phyloP scores from a whole-genome alignment of 2,888 invertebrate species.

The Iselma pallidipennis region DNA sequence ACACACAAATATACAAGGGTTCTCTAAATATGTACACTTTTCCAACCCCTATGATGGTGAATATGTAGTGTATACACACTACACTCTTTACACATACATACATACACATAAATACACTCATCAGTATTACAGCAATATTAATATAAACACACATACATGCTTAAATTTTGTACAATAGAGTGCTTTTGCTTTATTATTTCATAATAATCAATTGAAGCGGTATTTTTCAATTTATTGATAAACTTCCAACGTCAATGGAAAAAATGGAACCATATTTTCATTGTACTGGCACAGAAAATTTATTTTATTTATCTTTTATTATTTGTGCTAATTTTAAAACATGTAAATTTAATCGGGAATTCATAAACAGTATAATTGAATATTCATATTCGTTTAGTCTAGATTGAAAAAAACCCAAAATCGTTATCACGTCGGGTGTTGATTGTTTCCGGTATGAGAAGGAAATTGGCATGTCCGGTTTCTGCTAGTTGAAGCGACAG shows the following conservation, averaged over 20 bases:
- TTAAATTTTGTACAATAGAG: not conserved
- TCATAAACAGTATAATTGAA: not conserved
- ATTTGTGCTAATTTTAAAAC: too few species aligned
- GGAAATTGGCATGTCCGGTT: conserved; percentile 45
- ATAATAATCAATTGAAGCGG: not conserved
- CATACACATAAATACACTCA: not conserved
- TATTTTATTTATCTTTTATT: too few species aligned
- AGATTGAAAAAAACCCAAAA: conserved; percentile 1
- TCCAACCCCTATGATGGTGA: not conserved
- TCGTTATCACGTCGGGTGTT: conserved; percentile 38
- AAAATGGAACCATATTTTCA: too few species aligned
- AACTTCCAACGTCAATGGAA: too few species aligned
- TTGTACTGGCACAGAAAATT: too few species aligned
- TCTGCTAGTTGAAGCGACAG: not conserved
- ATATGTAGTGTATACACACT: not conserved
- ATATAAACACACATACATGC: not conserved
- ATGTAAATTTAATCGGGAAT: not conserved
- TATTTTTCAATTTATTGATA: not conserved
- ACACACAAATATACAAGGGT: not conserved
- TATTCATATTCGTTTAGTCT: not conserved
- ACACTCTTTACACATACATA: not conserved
- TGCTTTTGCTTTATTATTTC: not conserved
- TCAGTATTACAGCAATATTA: not conserved
- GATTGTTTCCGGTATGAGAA: conserved; percentile 47
- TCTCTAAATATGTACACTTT: not conserved